Evolutionary conservation across 1,140 invertebrate species (phyloP), one percentile per base, ranked within the genome.

Genomic region (Bombus consobrinus): DNA sequence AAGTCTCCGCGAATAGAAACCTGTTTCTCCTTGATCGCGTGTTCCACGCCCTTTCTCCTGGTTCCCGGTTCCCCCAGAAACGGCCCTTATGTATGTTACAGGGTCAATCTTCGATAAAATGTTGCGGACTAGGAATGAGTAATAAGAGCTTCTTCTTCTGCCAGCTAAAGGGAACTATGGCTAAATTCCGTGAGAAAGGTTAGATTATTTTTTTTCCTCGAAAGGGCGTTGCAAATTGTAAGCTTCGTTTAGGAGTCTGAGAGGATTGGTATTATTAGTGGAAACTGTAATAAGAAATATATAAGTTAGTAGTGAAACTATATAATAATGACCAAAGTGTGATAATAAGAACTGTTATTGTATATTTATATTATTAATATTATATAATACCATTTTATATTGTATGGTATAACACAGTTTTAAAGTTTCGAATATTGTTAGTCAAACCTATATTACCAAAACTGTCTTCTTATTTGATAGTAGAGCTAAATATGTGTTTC

Each of bases 1-100:
- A 69, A 41, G 43, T 53, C 66, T 62, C 47, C 34, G 82, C 82
- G 76, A 84, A 84, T 84, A 84, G 76, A 79, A 84, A 84, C 82
- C 82, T 84, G 82, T 84, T 84, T 69, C 64, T 13, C 32, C 22
- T 66, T 41, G 76, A 84, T 69, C 37, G 82, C 64, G 6, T 69
- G 64, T 71, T 71, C 82, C 64, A 84, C 75, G 82, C 75, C 82
- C 66, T 84, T 84, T 78, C 75, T 71, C 9, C 64, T 6, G n/a
- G 2, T 8, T 3, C 5, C 25, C 12, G 34, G 9, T 59, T 41
- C 37, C 53, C 39, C 34, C 47, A 22, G 74, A 28, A 32, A 32
- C 9, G 39, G 25, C 34, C 37, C 47, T 37, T 79, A 84, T 79
- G 32, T 84, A 32, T 79, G 75, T 84, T 79, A 79, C 66, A 84